Evolutionary conservation across 2,888 invertebrate genomes (phyloP).

Genomic region (Phoenoteleia sp.): DNA sequence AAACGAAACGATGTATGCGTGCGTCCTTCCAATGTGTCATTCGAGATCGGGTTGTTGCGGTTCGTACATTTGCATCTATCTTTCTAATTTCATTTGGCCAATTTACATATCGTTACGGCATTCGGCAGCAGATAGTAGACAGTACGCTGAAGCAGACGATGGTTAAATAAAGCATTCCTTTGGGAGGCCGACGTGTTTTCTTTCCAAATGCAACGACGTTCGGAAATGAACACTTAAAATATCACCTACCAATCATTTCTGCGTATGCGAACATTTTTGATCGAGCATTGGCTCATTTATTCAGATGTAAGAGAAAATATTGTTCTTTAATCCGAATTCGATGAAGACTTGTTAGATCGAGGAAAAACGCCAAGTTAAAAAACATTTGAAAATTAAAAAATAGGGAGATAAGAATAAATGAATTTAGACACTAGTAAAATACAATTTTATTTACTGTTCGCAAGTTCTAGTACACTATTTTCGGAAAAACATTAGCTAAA

Average conservation of each 20-base stretch:
- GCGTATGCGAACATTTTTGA: constrained; percentile 12
- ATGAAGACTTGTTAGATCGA: not conserved
- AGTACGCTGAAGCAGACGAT: constrained; percentile 77
- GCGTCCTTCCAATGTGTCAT: constrained; percentile 59
- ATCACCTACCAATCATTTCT: constrained; percentile 36
- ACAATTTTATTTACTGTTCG: not conserved
- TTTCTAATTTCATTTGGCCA: constrained; percentile 82
- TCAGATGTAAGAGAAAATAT: constrained; percentile 33
- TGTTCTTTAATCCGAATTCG: constrained; percentile 24
- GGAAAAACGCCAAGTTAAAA: not conserved
- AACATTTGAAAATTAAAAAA: not conserved
- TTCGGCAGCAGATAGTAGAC: constrained; percentile 72
- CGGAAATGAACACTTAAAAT: constrained; percentile 50
- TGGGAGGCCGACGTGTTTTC: constrained; percentile 66
- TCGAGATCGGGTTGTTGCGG: constrained; percentile 73
- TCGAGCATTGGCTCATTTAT: not conserved
- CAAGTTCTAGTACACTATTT: not conserved
- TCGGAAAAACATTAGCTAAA: not conserved
- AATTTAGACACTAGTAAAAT: not conserved
- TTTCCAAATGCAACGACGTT: constrained; percentile 57
- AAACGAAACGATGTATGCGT: constrained; percentile 40
- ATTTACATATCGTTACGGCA: constrained; percentile 81
- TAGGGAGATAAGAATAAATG: not conserved
- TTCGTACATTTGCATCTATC: constrained; percentile 81
- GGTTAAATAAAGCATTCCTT: constrained; percentile 79